These are phyloP conservation scores for Elgonia sp. DNA, from an alignment of 2,888 invertebrate genomes.

Conservation along the genomic window DNA sequence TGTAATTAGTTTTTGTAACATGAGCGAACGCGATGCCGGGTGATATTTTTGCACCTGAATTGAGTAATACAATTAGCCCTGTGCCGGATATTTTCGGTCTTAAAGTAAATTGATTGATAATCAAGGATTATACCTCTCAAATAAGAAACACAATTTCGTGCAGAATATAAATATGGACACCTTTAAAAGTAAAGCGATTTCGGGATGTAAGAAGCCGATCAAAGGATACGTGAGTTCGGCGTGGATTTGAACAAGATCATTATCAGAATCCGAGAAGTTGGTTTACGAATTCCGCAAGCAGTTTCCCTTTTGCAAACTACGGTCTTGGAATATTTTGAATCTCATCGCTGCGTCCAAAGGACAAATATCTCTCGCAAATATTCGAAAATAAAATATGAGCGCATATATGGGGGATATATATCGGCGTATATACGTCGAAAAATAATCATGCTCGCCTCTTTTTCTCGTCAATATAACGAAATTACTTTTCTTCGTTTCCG, in stretches of 20 bases:
- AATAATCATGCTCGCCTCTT: conserved; percentile 55
- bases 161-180: not conserved
- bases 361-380: not conserved
- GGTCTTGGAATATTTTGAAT: conserved; percentile 26
- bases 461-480: conserved; percentile 47
- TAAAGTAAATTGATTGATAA: not conserved
- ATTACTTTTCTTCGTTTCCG: conserved; percentile 33
- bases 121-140: not conserved
- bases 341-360: not conserved
- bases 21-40: not conserved
- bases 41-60: conserved; percentile 3
- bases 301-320: conserved; percentile 6
- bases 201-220: not conserved
- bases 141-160: not conserved
- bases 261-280: conserved; percentile 24
- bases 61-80: not conserved
- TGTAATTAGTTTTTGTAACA: conserved; percentile 36
- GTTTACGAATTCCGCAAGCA: conserved; percentile 21
- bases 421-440: conserved; percentile 25
- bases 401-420: too few species aligned
- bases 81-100: not conserved
- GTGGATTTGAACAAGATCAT: conserved; percentile 7
- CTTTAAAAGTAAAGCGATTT: not conserved
- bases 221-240: conserved; percentile 2
- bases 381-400: conserved; percentile 19